Evolutionary conservation across 2,888 invertebrate species (phyloP).

Genomic region (Nymphalis c-album): DNA sequence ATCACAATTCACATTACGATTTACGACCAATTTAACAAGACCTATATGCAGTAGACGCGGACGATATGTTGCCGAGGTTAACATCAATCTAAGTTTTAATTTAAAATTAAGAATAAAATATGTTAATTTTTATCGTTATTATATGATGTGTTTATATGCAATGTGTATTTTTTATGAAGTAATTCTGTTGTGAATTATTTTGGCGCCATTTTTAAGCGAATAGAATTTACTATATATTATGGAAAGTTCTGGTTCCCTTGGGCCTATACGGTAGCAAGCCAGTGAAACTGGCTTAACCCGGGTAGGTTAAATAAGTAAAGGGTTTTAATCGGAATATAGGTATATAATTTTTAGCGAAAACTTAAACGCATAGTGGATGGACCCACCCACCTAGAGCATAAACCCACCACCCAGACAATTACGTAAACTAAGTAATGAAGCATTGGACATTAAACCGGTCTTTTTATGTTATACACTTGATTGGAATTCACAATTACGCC

Average conservation of each 20-base stretch:
- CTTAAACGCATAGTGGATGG: neutral
- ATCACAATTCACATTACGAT: no score
- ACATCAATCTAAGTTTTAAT: neutral
- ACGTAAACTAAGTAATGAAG: neutral
- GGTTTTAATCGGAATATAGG: neutral
- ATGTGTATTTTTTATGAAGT: neutral
- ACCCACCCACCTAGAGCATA: neutral
- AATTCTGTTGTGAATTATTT: neutral
- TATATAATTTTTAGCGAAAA: neutral
- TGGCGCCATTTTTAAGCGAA: neutral
- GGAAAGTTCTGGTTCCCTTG: no score
- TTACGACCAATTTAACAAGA: neutral
- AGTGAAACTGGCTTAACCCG: neutral
- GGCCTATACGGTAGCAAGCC: no score
- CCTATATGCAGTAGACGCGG: neutral
- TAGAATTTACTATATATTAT: neutral
- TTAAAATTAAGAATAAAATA: neutral
- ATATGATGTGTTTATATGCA: neutral
- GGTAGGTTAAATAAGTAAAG: no score
- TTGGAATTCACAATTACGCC: conserved; percentile 28
- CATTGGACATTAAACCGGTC: conserved; percentile 19
- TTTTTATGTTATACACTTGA: conserved; percentile 24
- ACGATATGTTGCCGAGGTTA: conserved; percentile 2
- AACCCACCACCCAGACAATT: neutral
- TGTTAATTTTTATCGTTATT: neutral